Evolutionary conservation across 2,797 vertebrate species (phyloP), one percentile per base, ranked within the genome.

Genomic region (Nannoperca obscura): DNA sequence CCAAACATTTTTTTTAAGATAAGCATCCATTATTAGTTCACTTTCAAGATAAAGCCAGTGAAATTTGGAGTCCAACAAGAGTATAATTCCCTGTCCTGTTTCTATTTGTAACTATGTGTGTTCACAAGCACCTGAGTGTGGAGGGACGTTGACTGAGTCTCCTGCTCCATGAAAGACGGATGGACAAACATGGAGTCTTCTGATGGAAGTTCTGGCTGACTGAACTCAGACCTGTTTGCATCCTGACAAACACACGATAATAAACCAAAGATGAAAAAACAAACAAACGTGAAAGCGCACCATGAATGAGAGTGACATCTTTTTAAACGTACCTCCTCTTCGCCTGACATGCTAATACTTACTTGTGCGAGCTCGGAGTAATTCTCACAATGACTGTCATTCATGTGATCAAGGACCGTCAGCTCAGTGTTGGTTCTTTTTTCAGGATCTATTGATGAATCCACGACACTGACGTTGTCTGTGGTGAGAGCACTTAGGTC

Each of bases 101-200:
- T 42, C 32, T 67, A 40, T 71, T 42, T 75, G 47, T 79, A 60
- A 60, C 36, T 32, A 36, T 54, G 62, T 77, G 40, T 46, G 59
- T 57, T 75, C 20, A 24, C 19, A 44, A 58, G 63, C 67, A 94
- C 93, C 92, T 93, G 89, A 52, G 90, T 87, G 74, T 82, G 71
- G 20, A 83, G 24, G 19, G 82, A 79, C 6, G 85, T 76, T 7
- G 82, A 82, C 62, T 81, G 86, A 32, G 73, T 87, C 46, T 82
- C 78, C 42, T 59, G 77, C 49, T 77, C 71, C 67, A 64, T 4
- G 47, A 20, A 38, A 38, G 93, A 83, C 0, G 80, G 90, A 76
- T 94, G 88, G 58, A 92, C 92, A 74, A 92, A 82, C 86, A 93
- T 82, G 40, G 94, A 95, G 77, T 93, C 92, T 52, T 95, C 94